Evolutionary conservation across 2,888 invertebrate species (phyloP).

Genomic region (Pyrocoelia pectoralis): DNA sequence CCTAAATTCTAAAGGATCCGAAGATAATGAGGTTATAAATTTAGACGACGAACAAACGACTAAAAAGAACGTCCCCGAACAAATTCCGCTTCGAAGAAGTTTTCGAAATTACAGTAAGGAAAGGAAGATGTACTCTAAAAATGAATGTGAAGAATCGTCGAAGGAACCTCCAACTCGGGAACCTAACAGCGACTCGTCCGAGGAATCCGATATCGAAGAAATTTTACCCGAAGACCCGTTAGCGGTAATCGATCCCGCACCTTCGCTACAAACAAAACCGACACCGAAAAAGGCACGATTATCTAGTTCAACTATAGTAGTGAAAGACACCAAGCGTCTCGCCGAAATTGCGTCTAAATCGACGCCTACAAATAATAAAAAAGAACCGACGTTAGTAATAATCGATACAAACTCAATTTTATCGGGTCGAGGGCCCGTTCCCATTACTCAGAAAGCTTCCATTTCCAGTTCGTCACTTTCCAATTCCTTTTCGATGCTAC

Average conservation of each 20-base stretch:
- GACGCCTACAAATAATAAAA: slow-evolving; percentile 62
- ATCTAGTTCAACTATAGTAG: slow-evolving; percentile 64
- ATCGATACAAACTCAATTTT: slow-evolving; percentile 80
- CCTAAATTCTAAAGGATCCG: neutral
- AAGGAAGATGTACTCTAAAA: slow-evolving; percentile 18
- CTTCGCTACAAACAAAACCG: slow-evolving; percentile 4
- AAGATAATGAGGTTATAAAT: slow-evolving; percentile 41
- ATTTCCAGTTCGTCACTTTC: slow-evolving; percentile 46
- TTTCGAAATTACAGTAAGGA: slow-evolving; percentile 65
- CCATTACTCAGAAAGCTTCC: slow-evolving; percentile 58
- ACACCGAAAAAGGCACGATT: slow-evolving; percentile 18
- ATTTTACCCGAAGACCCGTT: slow-evolving; percentile 68
- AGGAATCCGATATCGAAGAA: slow-evolving; percentile 71
- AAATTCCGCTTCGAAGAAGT: slow-evolving; percentile 62
- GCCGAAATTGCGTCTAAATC: slow-evolving; percentile 74
- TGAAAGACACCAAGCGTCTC: slow-evolving; percentile 75
- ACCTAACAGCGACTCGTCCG: slow-evolving; percentile 43
- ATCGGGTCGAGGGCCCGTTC: slow-evolving; percentile 68
- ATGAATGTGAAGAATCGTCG: slow-evolving; percentile 25
- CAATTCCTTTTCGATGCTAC: slow-evolving; percentile 60
- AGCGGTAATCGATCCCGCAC: slow-evolving; percentile 56
- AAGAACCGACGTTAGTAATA: slow-evolving; percentile 79
- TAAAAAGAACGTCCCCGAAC: slow-evolving; percentile 52
- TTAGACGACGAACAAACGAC: slow-evolving; percentile 53
- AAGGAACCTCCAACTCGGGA: slow-evolving; percentile 16